A percentile compares a stretch with the other conserved stretches of the same genome.
Evolutionary conservation across 2,797 vertebrate species (phyloP).

Genomic region (Hippocampus kuda): DNA sequence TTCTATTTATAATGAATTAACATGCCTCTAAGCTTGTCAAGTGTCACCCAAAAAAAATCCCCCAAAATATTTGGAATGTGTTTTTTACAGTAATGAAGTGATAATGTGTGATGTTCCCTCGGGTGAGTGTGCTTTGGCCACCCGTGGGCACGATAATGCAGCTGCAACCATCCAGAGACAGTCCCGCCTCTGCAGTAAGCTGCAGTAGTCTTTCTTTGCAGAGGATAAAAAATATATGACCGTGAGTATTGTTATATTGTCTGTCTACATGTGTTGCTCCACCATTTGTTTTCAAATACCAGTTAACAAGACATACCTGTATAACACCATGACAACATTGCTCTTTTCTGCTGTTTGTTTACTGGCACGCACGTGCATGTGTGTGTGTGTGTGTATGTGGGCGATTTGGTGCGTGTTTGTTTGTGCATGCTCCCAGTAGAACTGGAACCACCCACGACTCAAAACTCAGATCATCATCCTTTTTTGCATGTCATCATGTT

Average conservation of each 20-base stretch:
- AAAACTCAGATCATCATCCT: neutral
- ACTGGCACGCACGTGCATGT: neutral
- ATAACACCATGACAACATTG: neutral
- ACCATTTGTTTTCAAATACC: neutral
- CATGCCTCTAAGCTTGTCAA: no score
- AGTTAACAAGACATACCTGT: no score
- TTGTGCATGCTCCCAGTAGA: neutral
- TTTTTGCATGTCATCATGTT: neutral
- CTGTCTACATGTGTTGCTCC: neutral
- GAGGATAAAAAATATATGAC: neutral
- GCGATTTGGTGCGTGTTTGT: neutral
- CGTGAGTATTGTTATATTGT: no score
- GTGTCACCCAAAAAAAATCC: no score
- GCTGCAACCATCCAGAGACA: no score
- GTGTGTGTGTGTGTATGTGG: neutral
- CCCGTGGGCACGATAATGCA: neutral
- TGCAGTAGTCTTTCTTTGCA: no score
- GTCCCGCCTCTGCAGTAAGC: neutral
- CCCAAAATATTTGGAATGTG: neutral
- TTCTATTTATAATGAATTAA: no score
- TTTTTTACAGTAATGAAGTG: neutral
- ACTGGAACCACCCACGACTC: neutral
- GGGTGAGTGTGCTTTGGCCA: neutral
- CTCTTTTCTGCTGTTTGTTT: no score
- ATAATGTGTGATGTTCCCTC: no score